Conservation (phyloP, 2,888 invertebrate genomes). For the Gerris lacustris region DNA sequence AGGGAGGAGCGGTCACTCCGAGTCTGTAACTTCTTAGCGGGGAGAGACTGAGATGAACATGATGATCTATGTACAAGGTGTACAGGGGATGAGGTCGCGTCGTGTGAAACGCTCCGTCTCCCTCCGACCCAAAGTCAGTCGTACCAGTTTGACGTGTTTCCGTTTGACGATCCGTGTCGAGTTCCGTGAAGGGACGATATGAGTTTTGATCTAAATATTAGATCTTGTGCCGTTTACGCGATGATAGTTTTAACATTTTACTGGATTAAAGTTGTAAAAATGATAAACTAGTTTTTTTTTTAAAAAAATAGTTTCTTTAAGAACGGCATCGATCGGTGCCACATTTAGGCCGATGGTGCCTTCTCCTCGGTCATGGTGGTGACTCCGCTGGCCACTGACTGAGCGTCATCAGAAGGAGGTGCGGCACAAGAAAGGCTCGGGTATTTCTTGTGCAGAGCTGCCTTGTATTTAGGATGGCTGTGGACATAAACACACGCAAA, state of each 20-base stretch:
- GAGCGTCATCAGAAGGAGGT: slow-evolving; percentile 40
- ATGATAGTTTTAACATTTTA: not conserved
- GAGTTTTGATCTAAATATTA: not conserved
- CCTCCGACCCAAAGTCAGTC: not conserved
- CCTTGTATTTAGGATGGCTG: slow-evolving; percentile 68
- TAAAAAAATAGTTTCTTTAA: too few relatives aligned
- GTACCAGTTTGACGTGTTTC: not conserved
- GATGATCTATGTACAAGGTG: not conserved
- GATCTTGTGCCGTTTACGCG: not conserved
- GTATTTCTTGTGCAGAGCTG: slow-evolving; percentile 62
- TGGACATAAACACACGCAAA: slow-evolving; percentile 27
- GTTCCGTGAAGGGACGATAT: not conserved
- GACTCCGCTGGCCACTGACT: slow-evolving; percentile 54
- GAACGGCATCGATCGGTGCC: slow-evolving; percentile 2
- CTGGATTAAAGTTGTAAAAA: too few relatives aligned
- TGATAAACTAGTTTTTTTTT: too few relatives aligned
- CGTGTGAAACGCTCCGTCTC: not conserved
- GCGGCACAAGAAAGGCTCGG: slow-evolving; percentile 59
- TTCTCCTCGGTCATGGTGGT: slow-evolving; percentile 54
- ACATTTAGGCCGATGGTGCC: slow-evolving; percentile 48
- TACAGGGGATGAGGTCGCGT: not conserved
- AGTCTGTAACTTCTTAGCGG: too few relatives aligned
- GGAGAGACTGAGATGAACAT: not conserved
- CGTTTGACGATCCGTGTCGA: not conserved
- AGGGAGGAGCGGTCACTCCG: too few relatives aligned